phyloP scores from a whole-genome alignment of 1,140 invertebrate genomes.

The Achatina immaculata region DNA sequence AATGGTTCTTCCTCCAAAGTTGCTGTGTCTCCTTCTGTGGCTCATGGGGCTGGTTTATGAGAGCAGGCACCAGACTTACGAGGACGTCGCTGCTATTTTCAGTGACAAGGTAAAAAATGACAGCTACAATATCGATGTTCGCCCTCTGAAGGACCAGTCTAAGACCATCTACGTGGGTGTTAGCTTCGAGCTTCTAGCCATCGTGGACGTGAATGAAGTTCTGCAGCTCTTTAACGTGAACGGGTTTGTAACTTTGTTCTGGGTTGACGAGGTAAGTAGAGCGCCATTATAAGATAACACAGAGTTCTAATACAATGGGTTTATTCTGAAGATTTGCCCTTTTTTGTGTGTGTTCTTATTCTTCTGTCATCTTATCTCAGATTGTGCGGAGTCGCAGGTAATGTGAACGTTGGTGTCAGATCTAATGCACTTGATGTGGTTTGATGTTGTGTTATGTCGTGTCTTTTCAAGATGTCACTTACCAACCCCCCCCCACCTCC shows the following conservation, averaged over 20 bases:
- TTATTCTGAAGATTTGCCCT: background rate
- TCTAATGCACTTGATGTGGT: too few relatives aligned
- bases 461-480: too few relatives aligned
- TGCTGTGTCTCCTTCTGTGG: background rate
- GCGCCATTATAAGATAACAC: too few relatives aligned
- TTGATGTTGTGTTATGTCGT: too few relatives aligned
- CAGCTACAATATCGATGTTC: background rate
- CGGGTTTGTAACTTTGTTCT: slow-evolving; percentile 1
- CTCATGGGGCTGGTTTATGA: background rate
- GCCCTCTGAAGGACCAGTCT: background rate
- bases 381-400: too few relatives aligned
- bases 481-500: too few relatives aligned
- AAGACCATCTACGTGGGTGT: background rate
- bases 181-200: background rate
- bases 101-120: background rate
- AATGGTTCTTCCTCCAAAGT: too few relatives aligned
- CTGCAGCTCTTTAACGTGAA: too few relatives aligned
- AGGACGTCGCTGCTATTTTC: background rate
- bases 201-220: background rate
- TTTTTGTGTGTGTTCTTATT: background rate
- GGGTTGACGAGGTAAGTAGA: slow-evolving; percentile 25
- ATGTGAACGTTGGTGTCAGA: too few relatives aligned
- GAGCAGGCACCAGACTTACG: background rate
- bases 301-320: too few relatives aligned
- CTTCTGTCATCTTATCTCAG: background rate